Percentiles rank a stretch among this genome's conserved stretches.
These are phyloP conservation scores for Phania funesta DNA, from an alignment of 2,888 invertebrate species.

Conservation along the genomic window DNA sequence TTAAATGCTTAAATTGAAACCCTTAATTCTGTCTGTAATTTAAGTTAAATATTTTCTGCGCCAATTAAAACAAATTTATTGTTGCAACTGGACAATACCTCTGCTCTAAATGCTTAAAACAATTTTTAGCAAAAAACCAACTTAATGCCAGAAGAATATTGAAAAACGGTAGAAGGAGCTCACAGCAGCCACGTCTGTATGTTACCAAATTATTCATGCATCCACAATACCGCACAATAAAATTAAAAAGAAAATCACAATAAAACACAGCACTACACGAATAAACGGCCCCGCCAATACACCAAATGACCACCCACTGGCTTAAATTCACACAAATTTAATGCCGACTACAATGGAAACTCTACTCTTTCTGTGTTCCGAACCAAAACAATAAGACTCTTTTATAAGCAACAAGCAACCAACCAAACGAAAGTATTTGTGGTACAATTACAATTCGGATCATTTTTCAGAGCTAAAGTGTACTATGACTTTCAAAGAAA, in stretches of 20 bases:
- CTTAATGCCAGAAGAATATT: background rate
- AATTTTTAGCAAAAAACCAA: background rate
- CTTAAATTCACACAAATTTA: slow-evolving; percentile 43
- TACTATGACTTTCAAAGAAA: slow-evolving; percentile 6
- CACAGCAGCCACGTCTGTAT: background rate
- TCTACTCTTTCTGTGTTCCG: background rate
- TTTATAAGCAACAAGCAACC: background rate
- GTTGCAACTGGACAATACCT: background rate
- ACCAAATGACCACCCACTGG: slow-evolving; percentile 19
- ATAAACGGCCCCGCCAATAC: background rate
- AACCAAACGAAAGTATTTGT: slow-evolving; percentile 1
- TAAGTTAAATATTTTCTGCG: background rate
- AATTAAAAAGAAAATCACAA: slow-evolving; percentile 24
- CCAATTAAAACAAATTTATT: background rate
- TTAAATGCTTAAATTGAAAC: no score
- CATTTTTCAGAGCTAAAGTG: slow-evolving; percentile 15
- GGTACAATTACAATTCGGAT: slow-evolving; percentile 22
- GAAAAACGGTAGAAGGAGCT: background rate
- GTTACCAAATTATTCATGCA: slow-evolving; percentile 58
- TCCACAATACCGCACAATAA: slow-evolving; percentile 60
- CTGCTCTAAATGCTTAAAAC: background rate
- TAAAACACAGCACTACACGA: slow-evolving; percentile 10
- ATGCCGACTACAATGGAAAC: slow-evolving; percentile 14
- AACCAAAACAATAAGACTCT: slow-evolving; percentile 14
- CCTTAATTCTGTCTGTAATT: slow-evolving; percentile 2